Base-by-base conservation (phyloP, 2,797 vertebrate species). In the Oryzias dopingdopingensis region DNA sequence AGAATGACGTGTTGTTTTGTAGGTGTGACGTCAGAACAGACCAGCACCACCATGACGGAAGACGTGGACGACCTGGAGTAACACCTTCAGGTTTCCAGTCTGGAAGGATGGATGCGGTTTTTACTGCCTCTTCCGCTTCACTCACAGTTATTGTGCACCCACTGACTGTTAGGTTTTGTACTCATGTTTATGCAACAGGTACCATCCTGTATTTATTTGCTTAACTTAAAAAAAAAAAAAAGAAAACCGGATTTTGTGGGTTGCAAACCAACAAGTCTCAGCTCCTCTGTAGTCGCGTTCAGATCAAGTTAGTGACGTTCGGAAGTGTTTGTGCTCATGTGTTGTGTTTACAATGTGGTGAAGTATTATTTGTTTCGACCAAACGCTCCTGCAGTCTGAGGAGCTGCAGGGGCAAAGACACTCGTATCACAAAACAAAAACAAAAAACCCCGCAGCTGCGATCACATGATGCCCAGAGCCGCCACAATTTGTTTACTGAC, bases 1-100 rank as follows among this genome's bases (percentile, higher is more conserved):
- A 10, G 10, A 12, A 37, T 37, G 7, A 26, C 26, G 5, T 26
- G 37, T 23, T 15, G 40, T 29, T 42, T 52, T 76, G 5, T 70
- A 92, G 91, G 92, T 41, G 77, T 92, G 79, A 90, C 88, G 6
- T 92, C 91, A 3, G 91, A 93, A 65, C 88, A 89, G 60, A 89
- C 86, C 17, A 91, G 87, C 89, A 88, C 90, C 73, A 14, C 85
- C 4, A 83, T 60, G n/a, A 88, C 73, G 40, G 91, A 92, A 77
- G 91, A 91, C 13, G 59, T 65, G 56, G 83, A 87, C 1, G 88
- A 91, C 0, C 77, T 91, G 74, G 90, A 91, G 73, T 92, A 86
- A 80, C 2, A 17, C 8, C 1, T 1, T 0, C 40, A 18, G 56
- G 23, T 50, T 32, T n/a, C 32, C 51, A 14, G 1, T 62, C 41